A percentile compares a stretch with the other conserved stretches of the same genome.
phyloP scores from a whole-genome alignment of 2,888 invertebrate species.

The Tryphoninae sp. region DNA sequence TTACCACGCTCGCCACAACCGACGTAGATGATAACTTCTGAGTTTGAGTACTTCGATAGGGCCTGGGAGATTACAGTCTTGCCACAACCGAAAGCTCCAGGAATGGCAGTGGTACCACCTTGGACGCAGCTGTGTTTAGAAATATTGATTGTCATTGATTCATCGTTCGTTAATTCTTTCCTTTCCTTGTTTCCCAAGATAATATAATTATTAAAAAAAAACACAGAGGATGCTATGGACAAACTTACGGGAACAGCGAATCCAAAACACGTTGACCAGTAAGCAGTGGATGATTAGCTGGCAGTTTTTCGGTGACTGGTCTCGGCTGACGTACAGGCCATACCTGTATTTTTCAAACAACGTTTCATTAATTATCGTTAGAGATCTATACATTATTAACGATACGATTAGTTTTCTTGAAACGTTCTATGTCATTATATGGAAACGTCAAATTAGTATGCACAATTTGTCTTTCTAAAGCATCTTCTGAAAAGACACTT shows the following conservation, averaged over 20 bases:
- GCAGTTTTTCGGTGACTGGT: constrained; percentile 98
- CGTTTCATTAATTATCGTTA: neutral
- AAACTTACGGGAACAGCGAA: constrained; percentile 95
- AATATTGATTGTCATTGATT: neutral
- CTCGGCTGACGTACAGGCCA: constrained; percentile 99
- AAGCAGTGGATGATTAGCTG: constrained; percentile 98
- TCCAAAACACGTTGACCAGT: constrained; percentile 99
- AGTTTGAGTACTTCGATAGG: constrained; percentile 99
- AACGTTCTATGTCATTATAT: too few relatives aligned
- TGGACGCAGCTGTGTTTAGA: constrained; percentile 91
- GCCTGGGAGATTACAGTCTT: constrained; percentile 99
- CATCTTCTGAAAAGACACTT: too few relatives aligned
- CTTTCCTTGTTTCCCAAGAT: neutral
- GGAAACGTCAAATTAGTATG: too few relatives aligned
- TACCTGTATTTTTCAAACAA: constrained; percentile 82
- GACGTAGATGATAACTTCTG: constrained; percentile 99
- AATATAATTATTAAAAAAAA: neutral
- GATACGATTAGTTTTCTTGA: too few relatives aligned
- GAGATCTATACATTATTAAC: neutral
- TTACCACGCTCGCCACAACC: constrained; percentile 99
- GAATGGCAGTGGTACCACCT: constrained; percentile 99
- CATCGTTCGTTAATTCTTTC: neutral
- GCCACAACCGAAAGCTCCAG: constrained; percentile 99
- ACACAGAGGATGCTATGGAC: neutral
- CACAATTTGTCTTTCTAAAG: too few relatives aligned